A percentile compares a stretch with the other conserved stretches of the same genome.
Evolutionary conservation across 2,113 vertebrate species (phyloP).

Genomic region (Ageneiosus marmoratus): DNA sequence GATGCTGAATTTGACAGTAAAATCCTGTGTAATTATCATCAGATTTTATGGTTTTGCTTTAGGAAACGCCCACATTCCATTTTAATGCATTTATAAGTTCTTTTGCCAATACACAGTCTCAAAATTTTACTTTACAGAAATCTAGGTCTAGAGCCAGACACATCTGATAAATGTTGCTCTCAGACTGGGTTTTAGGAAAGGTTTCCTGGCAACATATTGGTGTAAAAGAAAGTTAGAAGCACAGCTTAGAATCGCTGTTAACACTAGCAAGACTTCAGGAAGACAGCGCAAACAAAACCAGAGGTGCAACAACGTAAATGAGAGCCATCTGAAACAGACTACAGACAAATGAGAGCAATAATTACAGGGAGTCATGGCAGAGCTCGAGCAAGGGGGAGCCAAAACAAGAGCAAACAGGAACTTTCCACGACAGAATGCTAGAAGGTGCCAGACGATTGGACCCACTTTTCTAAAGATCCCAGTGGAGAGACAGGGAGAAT

Average conservation of each 20-base stretch:
- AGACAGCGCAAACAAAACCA: not conserved
- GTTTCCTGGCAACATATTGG: not conserved
- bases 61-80: not conserved
- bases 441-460: slow-evolving; percentile 18
- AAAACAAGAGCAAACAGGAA: slow-evolving; percentile 26
- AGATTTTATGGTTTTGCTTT: not conserved
- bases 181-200: not conserved
- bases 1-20: not conserved
- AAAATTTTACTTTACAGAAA: not conserved
- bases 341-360: slow-evolving; percentile 2
- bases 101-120: not conserved
- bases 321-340: slow-evolving; percentile 1
- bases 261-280: not conserved
- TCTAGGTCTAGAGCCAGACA: not conserved
- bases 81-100: not conserved
- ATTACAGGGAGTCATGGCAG: slow-evolving; percentile 4
- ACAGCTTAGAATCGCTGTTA: not conserved
- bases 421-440: slow-evolving; percentile 11
- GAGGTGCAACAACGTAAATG: not conserved
- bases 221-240: not conserved
- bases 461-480: slow-evolving; percentile 6
- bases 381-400: not conserved
- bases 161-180: not conserved
- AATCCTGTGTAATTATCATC: not conserved
- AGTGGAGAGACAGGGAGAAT: not conserved